phyloP scores from a whole-genome alignment of 2,888 invertebrate species.

The Acanthosepion esculentum region DNA sequence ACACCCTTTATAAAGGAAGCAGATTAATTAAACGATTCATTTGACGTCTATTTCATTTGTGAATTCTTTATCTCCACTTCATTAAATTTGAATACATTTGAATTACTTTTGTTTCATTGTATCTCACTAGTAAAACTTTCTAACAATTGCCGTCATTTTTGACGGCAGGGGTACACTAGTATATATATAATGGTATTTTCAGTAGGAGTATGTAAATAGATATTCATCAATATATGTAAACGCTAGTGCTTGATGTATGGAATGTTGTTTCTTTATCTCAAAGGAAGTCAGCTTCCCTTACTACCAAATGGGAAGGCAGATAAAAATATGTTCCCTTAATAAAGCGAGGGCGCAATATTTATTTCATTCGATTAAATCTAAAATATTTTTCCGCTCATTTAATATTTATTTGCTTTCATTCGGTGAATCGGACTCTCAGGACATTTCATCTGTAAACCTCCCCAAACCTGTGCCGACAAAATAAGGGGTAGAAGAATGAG shows the following conservation, averaged over 20 bases:
- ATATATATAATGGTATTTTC: not conserved
- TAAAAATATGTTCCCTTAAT: not conserved
- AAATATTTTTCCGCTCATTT: not conserved
- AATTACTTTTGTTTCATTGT: too few relatives aligned
- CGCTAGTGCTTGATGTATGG: not conserved
- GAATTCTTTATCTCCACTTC: too few relatives aligned
- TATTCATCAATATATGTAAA: not conserved
- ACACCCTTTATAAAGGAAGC: too few relatives aligned
- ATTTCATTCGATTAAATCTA: not conserved
- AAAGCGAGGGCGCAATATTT: not conserved
- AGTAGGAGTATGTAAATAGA: not conserved
- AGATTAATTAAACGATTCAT: too few relatives aligned
- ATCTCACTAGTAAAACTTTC: too few relatives aligned
- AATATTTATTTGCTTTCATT: not conserved
- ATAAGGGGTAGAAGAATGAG: too few relatives aligned
- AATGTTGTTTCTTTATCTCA: not conserved
- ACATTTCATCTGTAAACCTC: too few relatives aligned
- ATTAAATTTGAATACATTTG: too few relatives aligned
- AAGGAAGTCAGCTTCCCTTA: not conserved
- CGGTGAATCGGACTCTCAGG: not conserved
- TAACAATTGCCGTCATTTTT: too few relatives aligned
- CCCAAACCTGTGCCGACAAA: too few relatives aligned
- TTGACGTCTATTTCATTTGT: too few relatives aligned
- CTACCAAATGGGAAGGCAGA: not conserved
- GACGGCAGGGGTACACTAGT: too few relatives aligned